Evolutionary conservation across 1,140 invertebrate genomes (phyloP).

Genomic region (Battus philenor): DNA sequence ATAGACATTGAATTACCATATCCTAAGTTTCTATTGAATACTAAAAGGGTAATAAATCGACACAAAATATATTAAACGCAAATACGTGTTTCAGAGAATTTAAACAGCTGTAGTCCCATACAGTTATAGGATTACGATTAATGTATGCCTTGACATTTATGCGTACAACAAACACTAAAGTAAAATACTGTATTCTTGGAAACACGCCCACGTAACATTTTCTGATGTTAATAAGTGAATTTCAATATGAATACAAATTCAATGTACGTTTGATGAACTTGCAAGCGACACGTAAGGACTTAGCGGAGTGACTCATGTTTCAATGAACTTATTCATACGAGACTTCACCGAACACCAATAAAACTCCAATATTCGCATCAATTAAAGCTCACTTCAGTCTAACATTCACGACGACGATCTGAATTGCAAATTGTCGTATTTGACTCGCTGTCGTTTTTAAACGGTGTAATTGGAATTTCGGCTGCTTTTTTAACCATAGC

Average conservation of each 20-base stretch:
- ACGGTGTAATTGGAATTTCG: slow-evolving; percentile 46
- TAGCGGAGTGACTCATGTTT: slow-evolving; percentile 2
- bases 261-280: slow-evolving; percentile 2
- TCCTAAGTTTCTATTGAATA: no score
- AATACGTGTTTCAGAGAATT: no score
- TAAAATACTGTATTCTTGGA: background rate
- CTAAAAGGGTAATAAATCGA: no score
- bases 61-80: no score
- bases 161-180: background rate
- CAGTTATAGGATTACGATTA: no score
- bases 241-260: slow-evolving; percentile 4
- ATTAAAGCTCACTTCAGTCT: slow-evolving; percentile 46
- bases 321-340: slow-evolving; percentile 13
- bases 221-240: slow-evolving; percentile 9
- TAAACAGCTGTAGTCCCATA: no score
- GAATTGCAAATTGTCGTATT: slow-evolving; percentile 57
- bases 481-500: slow-evolving; percentile 19
- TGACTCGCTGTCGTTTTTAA: slow-evolving; percentile 30
- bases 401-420: slow-evolving; percentile 35
- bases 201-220: slow-evolving; percentile 4
- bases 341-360: slow-evolving; percentile 12
- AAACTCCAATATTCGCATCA: slow-evolving; percentile 42
- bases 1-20: no score
- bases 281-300: slow-evolving; percentile 1
- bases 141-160: slow-evolving; percentile 10